Conservation (phyloP, 2,888 invertebrate genomes). For the Agrotis ipsilon region DNA sequence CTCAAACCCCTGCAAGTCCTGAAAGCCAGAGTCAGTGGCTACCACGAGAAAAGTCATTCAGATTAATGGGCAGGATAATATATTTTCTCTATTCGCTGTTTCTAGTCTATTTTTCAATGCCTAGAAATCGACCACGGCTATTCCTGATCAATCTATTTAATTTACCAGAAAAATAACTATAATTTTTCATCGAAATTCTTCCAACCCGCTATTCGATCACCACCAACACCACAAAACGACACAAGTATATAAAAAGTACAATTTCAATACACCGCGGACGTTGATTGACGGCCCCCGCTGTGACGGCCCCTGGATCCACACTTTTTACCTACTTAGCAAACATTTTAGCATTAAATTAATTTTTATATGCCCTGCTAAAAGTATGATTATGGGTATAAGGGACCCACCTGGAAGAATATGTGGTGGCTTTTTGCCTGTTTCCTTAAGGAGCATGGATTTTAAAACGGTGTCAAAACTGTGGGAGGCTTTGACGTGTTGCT, state of each 20-base stretch:
- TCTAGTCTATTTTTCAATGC: background rate
- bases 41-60: too few species aligned
- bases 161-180: too few species aligned
- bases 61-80: too few species aligned
- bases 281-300: constrained; percentile 84
- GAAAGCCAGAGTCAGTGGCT: too few species aligned
- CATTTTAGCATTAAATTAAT: constrained; percentile 72
- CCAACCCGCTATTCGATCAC: constrained; percentile 45
- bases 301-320: constrained; percentile 63
- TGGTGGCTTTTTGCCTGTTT: constrained; percentile 31
- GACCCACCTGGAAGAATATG: constrained; percentile 58
- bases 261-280: constrained; percentile 74
- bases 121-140: background rate
- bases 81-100: background rate
- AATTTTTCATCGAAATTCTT: background rate
- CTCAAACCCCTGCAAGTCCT: too few species aligned
- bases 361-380: constrained; percentile 54
- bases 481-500: constrained; percentile 42
- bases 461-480: constrained; percentile 57
- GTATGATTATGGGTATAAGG: constrained; percentile 16
- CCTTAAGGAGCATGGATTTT: constrained; percentile 38
- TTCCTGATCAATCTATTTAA: background rate
- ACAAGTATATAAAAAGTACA: constrained; percentile 68
- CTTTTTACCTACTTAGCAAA: constrained; percentile 76
- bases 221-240: constrained; percentile 37